phyloP scores from a whole-genome alignment of 2,888 invertebrate species.

The Pachliopta kotzebuea region DNA sequence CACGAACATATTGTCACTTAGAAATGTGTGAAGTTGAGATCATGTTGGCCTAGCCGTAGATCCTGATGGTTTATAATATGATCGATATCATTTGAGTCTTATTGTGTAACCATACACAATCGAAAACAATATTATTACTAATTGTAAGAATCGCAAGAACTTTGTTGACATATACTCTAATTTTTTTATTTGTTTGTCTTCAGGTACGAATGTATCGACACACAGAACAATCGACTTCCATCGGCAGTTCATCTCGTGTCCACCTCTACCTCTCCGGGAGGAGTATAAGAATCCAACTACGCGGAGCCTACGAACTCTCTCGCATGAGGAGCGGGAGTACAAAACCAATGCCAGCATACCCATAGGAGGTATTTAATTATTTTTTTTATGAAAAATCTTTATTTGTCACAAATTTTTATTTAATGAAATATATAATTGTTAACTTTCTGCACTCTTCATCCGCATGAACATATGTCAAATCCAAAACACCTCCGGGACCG shows the following conservation, averaged over 20 bases:
- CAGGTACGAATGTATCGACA: slow-evolving; percentile 81
- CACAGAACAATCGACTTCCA: slow-evolving; percentile 87
- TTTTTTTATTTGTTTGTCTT: slow-evolving; percentile 11
- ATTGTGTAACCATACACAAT: too few relatives aligned
- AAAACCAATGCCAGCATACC: slow-evolving; percentile 81
- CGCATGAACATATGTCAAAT: neutral
- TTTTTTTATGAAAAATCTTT: neutral
- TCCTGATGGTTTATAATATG: too few relatives aligned
- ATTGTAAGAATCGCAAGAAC: too few relatives aligned
- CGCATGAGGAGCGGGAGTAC: slow-evolving; percentile 81
- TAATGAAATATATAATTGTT: neutral
- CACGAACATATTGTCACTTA: too few relatives aligned
- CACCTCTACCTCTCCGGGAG: slow-evolving; percentile 67
- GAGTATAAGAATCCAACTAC: slow-evolving; percentile 82
- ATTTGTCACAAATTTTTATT: neutral
- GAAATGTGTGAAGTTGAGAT: too few relatives aligned
- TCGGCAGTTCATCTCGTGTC: slow-evolving; percentile 82
- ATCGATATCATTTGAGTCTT: too few relatives aligned
- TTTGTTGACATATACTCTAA: too few relatives aligned
- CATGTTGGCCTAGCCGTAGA: too few relatives aligned
- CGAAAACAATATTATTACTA: too few relatives aligned
- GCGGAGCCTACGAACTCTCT: slow-evolving; percentile 80
- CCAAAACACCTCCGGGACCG: neutral
- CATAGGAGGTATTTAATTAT: slow-evolving; percentile 60
- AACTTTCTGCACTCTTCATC: neutral